These are phyloP conservation scores for Steatornis caripensis DNA, from an alignment of 2,113 vertebrate genomes.

Conservation along the genomic window DNA sequence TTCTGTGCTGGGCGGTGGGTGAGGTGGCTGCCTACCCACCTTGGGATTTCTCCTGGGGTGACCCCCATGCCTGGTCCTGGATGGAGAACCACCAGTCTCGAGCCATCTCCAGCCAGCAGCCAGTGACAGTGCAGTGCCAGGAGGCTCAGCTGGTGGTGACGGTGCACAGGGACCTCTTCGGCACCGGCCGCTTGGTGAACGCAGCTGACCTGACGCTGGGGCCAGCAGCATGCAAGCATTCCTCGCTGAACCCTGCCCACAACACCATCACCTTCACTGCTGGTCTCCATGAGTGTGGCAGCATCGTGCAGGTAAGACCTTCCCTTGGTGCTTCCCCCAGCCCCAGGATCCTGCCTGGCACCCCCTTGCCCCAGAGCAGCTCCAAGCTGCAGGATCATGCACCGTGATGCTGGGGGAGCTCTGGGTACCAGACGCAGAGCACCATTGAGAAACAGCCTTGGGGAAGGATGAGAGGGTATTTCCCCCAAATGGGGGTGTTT, in stretches of 20 bases:
- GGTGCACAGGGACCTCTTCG: constrained; percentile 3
- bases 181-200: not conserved
- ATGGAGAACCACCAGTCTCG: not conserved
- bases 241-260: not conserved
- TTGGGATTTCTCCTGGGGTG: not conserved
- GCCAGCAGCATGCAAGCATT: not conserved
- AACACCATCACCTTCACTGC: not conserved
- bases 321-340: rapidly evolving
- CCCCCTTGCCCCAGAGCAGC: not conserved
- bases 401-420: rapidly evolving
- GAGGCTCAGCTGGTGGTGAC: constrained; percentile 34
- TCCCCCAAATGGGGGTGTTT: rapidly evolving
- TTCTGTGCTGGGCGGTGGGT: not conserved
- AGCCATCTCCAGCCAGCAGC: not conserved
- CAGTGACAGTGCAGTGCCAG: not conserved
- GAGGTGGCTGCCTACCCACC: not conserved
- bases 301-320: not conserved
- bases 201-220: not conserved
- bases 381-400: not conserved
- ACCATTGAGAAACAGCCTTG: rapidly evolving
- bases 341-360: rapidly evolving
- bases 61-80: not conserved
- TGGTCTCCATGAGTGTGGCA: constrained; percentile 3
- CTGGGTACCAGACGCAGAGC: not conserved
- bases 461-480: not conserved